Evolutionary conservation across 2,888 invertebrate species (phyloP).

Genomic region (Megamerina dolium): DNA sequence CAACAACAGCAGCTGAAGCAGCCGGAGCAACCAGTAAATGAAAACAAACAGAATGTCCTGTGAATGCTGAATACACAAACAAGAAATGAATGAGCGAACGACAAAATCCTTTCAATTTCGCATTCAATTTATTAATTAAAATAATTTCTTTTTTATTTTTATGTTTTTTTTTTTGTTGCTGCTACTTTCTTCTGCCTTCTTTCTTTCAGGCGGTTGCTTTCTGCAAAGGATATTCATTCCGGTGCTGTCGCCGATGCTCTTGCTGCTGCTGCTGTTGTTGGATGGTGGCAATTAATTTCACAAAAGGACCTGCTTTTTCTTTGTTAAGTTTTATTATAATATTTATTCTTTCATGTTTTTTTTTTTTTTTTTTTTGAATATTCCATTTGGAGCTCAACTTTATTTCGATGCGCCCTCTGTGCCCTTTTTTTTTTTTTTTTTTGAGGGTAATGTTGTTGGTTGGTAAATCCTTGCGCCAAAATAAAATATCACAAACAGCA

Average conservation of each 20-base stretch:
- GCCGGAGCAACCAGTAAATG: slow-evolving; percentile 21
- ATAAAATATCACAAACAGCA: slow-evolving; percentile 46
- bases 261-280: background rate
- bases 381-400: too few relatives aligned
- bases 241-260: background rate
- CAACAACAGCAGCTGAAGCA: slow-evolving; percentile 15
- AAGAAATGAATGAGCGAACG: slow-evolving; percentile 18
- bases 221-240: too few relatives aligned
- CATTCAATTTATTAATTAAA: slow-evolving; percentile 48
- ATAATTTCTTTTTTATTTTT: too few relatives aligned
- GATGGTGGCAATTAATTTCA: slow-evolving; percentile 30
- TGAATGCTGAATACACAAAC: background rate
- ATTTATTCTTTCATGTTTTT: slow-evolving; percentile 3
- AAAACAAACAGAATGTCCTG: slow-evolving; percentile 21
- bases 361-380: too few relatives aligned
- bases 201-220: slow-evolving; percentile 13
- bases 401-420: slow-evolving; percentile 1
- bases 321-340: slow-evolving; percentile 35
- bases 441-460: too few relatives aligned
- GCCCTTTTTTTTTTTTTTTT: background rate
- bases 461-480: too few relatives aligned
- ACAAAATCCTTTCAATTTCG: slow-evolving; percentile 45
- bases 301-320: slow-evolving; percentile 40
- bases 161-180: too few relatives aligned
- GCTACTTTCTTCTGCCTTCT: background rate